Percentiles rank a stretch among this genome's conserved stretches.
Evolutionary conservation across 2,797 vertebrate species (phyloP).

Genomic region (Pipistrellus nathusii): DNA sequence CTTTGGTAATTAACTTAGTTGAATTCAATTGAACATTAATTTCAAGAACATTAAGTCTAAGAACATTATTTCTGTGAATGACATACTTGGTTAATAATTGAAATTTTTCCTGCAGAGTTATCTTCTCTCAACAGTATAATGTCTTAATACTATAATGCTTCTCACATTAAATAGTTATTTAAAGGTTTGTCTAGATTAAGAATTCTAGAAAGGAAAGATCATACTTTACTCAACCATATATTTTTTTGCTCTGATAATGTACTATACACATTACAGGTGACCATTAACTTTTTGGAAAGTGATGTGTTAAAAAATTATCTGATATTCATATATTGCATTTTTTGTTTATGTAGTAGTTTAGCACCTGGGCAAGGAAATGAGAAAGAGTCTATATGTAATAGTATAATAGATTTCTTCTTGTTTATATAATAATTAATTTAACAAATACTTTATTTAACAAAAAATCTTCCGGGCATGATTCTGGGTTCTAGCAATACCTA

Average conservation of each 20-base stretch:
- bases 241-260: background rate
- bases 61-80: constrained; percentile 25
- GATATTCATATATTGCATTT: background rate
- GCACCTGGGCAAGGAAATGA: background rate
- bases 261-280: background rate
- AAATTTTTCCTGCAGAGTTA: background rate
- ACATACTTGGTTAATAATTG: background rate
- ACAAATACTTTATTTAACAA: constrained; percentile 41
- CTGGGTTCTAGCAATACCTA: background rate
- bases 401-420: background rate
- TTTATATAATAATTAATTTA: constrained; percentile 15
- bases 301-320: background rate
- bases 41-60: background rate
- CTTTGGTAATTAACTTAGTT: constrained; percentile 58
- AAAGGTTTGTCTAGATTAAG: background rate
- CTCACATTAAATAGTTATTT: background rate
- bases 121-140: background rate
- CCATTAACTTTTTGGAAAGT: background rate
- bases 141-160: background rate
- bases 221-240: background rate
- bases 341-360: background rate
- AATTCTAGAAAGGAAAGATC: background rate
- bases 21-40: constrained; percentile 58
- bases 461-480: background rate
- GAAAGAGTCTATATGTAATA: background rate